Evolutionary conservation across 2,797 vertebrate genomes (phyloP).

Genomic region (Graptemys geographica): DNA sequence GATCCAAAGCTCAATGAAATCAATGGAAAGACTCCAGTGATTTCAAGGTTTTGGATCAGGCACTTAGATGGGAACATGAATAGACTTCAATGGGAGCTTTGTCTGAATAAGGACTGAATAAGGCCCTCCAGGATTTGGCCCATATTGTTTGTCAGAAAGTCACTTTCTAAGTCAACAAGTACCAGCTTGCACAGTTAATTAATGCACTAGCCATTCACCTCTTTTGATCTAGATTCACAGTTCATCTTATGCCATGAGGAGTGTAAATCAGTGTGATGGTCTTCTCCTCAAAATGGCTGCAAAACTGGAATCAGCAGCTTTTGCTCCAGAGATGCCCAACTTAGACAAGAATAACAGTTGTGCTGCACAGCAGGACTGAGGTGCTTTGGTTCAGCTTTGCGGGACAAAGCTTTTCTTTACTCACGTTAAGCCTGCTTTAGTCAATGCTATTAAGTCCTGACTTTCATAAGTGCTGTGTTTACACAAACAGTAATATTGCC

Average conservation of each 20-base stretch:
- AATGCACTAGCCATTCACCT: not conserved
- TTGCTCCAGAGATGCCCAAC: not conserved
- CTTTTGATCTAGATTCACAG: not conserved
- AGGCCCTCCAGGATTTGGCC: accelerated
- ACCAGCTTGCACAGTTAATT: not conserved
- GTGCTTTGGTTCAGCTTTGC: not conserved
- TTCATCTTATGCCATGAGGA: not conserved
- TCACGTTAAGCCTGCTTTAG: not conserved
- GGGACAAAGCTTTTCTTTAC: not conserved
- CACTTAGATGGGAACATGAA: not conserved
- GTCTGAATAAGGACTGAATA: not conserved
- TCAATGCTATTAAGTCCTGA: not conserved
- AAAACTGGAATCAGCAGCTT: not conserved
- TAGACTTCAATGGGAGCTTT: not conserved
- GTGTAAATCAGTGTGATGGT: not conserved
- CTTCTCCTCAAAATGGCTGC: not conserved
- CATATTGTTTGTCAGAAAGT: slow-evolving; percentile 34
- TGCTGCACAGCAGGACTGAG: not conserved
- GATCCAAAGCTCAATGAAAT: not conserved
- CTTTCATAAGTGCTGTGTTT: not conserved
- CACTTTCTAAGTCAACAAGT: not conserved
- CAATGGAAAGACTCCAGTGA: slow-evolving; percentile 25
- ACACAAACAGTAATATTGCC: not conserved
- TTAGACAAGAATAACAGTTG: not conserved
- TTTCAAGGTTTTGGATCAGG: not conserved